Percentiles rank a stretch among this genome's conserved stretches.
Conservation (phyloP, 2,113 vertebrate species). For the Pungitius pungitius region DNA sequence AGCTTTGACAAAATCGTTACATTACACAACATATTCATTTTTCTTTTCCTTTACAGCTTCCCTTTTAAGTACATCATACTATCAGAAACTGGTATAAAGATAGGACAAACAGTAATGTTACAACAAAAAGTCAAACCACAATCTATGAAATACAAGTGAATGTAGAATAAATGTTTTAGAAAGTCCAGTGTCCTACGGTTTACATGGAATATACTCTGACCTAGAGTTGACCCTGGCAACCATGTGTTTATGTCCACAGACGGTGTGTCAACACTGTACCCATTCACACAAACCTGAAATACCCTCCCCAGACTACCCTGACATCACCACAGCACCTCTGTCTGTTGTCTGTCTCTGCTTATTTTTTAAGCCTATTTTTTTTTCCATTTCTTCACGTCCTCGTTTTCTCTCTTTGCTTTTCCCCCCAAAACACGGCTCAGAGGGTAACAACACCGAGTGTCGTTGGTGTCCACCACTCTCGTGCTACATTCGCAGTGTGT, state of each 20-base stretch:
- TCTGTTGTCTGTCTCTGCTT: conserved; percentile 43
- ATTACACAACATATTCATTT: not conserved
- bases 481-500: conserved; percentile 27
- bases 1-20: not conserved
- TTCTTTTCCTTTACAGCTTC: not conserved
- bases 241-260: conserved; percentile 66
- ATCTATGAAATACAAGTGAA: not conserved
- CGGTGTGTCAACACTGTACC: conserved; percentile 63
- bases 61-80: not conserved
- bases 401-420: conserved; percentile 32
- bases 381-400: conserved; percentile 49
- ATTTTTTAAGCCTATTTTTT: conserved; percentile 38
- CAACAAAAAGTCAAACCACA: not conserved
- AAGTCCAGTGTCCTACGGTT: not conserved
- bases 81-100: not conserved
- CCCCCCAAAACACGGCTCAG: conserved; percentile 28
- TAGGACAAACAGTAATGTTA: not conserved
- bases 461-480: conserved; percentile 12
- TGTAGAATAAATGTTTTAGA: not conserved
- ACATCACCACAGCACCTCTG: conserved; percentile 54
- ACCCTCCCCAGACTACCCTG: conserved; percentile 59
- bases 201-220: conserved; percentile 43
- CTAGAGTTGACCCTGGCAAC: conserved; percentile 63
- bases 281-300: conserved; percentile 73
- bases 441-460: conserved; percentile 12